These are phyloP conservation scores for Medauroidea extradentata DNA, from an alignment of 1,140 invertebrate genomes.

Conservation along the genomic window DNA sequence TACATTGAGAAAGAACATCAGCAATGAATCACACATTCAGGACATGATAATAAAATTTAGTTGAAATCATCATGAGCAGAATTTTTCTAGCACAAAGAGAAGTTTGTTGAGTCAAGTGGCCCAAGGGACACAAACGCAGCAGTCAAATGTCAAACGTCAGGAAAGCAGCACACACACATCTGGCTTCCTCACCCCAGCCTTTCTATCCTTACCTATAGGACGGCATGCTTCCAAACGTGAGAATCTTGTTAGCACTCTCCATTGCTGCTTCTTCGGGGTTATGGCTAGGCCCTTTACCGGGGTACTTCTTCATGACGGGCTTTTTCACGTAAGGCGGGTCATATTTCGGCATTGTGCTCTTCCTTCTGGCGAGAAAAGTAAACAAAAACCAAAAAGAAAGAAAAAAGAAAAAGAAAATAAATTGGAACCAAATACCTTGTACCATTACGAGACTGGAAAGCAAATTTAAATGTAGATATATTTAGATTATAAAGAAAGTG, in stretches of 20 bases:
- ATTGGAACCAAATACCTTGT: slow-evolving; percentile 27
- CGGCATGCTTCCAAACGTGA: slow-evolving; percentile 71
- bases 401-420: slow-evolving; percentile 26
- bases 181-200: too few relatives aligned
- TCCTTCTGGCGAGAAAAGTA: slow-evolving; percentile 56
- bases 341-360: slow-evolving; percentile 81
- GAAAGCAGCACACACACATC: too few relatives aligned
- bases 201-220: slow-evolving; percentile 66
- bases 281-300: slow-evolving; percentile 51
- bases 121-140: too few relatives aligned
- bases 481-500: background rate
- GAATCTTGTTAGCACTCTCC: slow-evolving; percentile 72
- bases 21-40: too few relatives aligned
- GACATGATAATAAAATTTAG: too few relatives aligned
- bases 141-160: too few relatives aligned
- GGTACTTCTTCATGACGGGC: slow-evolving; percentile 67
- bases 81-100: too few relatives aligned
- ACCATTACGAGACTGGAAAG: too few relatives aligned
- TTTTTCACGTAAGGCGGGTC: slow-evolving; percentile 82
- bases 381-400: slow-evolving; percentile 29
- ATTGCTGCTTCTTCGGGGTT: slow-evolving; percentile 69
- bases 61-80: too few relatives aligned
- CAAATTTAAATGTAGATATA: slow-evolving; percentile 13
- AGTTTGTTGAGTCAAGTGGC: too few relatives aligned
- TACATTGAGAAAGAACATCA: too few relatives aligned